Percentiles rank a stretch among this genome's conserved stretches.
phyloP scores from a whole-genome alignment of 2,113 vertebrate genomes.

The Mesocricetus auratus region DNA sequence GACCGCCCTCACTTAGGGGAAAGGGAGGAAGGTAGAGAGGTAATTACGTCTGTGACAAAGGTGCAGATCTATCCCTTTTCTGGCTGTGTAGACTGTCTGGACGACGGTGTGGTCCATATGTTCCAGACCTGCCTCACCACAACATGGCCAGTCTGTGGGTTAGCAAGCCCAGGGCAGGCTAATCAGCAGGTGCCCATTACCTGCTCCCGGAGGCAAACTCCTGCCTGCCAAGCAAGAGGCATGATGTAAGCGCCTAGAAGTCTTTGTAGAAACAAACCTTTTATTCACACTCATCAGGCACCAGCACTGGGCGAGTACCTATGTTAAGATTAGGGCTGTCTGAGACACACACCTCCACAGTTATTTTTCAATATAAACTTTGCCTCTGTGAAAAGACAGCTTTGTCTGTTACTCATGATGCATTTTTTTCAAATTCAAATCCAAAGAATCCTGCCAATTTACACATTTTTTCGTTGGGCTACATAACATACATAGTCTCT shows the following conservation, averaged over 20 bases:
- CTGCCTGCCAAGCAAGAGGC: conserved; percentile 7
- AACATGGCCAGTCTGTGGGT: background rate
- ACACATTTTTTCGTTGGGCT: conserved; percentile 31
- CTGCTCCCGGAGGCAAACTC: conserved; percentile 48
- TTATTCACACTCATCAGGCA: conserved; percentile 18
- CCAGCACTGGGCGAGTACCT: background rate
- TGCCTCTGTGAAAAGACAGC: conserved; percentile 49
- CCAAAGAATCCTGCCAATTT: conserved; percentile 28
- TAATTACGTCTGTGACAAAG: background rate
- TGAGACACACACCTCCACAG: background rate
- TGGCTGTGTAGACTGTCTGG: conserved; percentile 40
- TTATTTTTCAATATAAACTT: conserved; percentile 47
- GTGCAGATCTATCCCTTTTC: conserved; percentile 18
- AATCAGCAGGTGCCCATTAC: conserved; percentile 24
- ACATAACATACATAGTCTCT: conserved; percentile 45
- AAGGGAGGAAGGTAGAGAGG: background rate
- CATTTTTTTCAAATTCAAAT: conserved; percentile 49
- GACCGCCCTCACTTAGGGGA: background rate
- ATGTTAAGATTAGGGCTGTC: background rate
- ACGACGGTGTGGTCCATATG: background rate
- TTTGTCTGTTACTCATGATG: conserved; percentile 17
- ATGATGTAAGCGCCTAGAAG: conserved; percentile 31
- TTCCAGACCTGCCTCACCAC: background rate
- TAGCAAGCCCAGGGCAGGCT: background rate
- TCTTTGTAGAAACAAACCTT: conserved; percentile 56